phyloP scores from a whole-genome alignment of 1,140 invertebrate species.

The Tetragonula clypearis region DNA sequence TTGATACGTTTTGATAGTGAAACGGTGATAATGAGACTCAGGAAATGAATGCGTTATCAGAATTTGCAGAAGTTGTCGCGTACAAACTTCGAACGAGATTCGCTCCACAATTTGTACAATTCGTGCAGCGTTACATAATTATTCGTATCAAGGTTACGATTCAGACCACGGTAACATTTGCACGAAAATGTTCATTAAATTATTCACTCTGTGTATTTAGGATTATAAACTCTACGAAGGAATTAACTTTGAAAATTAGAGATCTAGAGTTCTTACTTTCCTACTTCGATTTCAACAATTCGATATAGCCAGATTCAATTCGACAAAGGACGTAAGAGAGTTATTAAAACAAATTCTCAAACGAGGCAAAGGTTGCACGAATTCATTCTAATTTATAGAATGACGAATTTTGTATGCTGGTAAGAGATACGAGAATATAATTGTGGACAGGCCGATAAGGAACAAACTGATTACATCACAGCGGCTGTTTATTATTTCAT shows the following conservation, averaged over 20 bases:
- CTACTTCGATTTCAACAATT: neutral
- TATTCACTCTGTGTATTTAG: neutral
- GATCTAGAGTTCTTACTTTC: neutral
- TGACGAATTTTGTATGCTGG: neutral
- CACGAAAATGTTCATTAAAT: neutral
- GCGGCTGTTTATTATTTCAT: neutral
- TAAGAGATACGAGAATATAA: neutral
- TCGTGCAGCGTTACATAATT: neutral
- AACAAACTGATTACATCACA: slow-evolving; percentile 1
- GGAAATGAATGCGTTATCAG: neutral
- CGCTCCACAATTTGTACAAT: neutral
- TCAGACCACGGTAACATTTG: neutral
- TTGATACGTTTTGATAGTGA: neutral
- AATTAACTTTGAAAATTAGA: neutral
- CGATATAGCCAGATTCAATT: neutral
- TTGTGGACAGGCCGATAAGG: neutral
- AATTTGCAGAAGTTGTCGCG: neutral
- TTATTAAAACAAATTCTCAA: neutral
- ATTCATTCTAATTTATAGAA: neutral
- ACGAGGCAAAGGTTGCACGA: neutral
- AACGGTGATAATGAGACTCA: neutral
- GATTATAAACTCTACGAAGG: neutral
- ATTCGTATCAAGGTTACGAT: neutral
- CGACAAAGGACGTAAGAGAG: neutral
- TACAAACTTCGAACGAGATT: neutral